These are phyloP conservation scores for Sylvietta virens DNA, from an alignment of 2,113 vertebrate species.

Conservation along the genomic window DNA sequence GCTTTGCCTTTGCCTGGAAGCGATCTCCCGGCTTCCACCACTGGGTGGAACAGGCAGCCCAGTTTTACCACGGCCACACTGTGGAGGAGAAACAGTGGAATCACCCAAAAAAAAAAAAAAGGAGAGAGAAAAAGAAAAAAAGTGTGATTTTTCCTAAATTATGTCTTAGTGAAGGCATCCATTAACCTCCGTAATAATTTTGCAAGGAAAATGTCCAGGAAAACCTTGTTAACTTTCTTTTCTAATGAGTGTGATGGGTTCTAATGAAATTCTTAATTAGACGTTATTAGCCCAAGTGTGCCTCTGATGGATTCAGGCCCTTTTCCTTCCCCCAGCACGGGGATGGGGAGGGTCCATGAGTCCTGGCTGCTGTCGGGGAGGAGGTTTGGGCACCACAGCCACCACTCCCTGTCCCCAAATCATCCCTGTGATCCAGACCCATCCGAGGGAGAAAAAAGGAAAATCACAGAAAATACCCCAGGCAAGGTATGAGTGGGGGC, in stretches of 20 bases:
- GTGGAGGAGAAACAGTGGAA: not conserved
- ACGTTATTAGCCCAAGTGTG: constrained; percentile 39
- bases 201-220: constrained; percentile 46
- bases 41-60: constrained; percentile 59
- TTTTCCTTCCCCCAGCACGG: not conserved
- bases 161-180: constrained; percentile 55
- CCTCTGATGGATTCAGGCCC: not conserved
- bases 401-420: not conserved
- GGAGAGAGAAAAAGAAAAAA: not conserved
- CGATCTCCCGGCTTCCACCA: constrained; percentile 12
- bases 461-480: not conserved
- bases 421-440: not conserved
- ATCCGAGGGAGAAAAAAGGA: not conserved
- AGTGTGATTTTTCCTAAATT: constrained; percentile 43
- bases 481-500: not conserved
- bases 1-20: not conserved
- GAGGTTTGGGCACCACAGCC: not conserved
- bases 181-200: constrained; percentile 58
- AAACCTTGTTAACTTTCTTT: constrained; percentile 28
- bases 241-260: constrained; percentile 39
- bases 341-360: not conserved
- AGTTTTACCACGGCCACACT: not conserved
- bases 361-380: accelerated
- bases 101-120: not conserved
- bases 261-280: constrained; percentile 69